A percentile compares a stretch with the other conserved stretches of the same genome.
These are phyloP conservation scores for Ammodytes dubius DNA, from an alignment of 2,113 vertebrate species.

Conservation along the genomic window DNA sequence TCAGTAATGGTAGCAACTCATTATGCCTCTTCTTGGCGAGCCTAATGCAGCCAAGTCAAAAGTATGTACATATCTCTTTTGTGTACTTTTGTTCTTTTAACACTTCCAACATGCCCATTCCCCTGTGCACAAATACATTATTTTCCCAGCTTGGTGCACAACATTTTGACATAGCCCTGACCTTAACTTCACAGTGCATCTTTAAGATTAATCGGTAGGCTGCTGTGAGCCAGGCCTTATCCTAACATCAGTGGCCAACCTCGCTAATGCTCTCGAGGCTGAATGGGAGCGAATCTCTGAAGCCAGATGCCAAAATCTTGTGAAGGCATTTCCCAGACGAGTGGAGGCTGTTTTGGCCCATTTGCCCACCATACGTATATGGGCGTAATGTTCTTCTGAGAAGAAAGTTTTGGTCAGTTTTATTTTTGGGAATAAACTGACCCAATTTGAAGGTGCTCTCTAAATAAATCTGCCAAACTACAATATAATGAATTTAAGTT, in stretches of 20 bases:
- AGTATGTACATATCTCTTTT: not conserved
- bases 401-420: not conserved
- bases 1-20: not conserved
- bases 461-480: not conserved
- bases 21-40: not conserved
- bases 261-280: not conserved
- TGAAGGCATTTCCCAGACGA: not conserved
- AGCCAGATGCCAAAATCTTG: not conserved
- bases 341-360: slow-evolving; percentile 1
- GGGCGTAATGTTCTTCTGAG: not conserved
- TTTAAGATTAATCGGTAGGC: slow-evolving; percentile 17
- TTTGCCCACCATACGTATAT: not conserved
- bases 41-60: not conserved
- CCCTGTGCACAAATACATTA: not conserved
- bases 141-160: not conserved
- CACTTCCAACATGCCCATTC: not conserved
- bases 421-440: not conserved
- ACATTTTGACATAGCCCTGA: not conserved
- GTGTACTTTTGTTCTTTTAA: slow-evolving; percentile 1
- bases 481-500: not conserved
- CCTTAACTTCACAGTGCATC: slow-evolving; percentile 18
- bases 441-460: not conserved
- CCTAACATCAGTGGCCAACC: not conserved
- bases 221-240: not conserved
- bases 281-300: not conserved